Evolutionary conservation across 2,797 vertebrate genomes (phyloP), one percentile per base, ranked within the genome.

Genomic region (Cyprinodon diabolis): DNA sequence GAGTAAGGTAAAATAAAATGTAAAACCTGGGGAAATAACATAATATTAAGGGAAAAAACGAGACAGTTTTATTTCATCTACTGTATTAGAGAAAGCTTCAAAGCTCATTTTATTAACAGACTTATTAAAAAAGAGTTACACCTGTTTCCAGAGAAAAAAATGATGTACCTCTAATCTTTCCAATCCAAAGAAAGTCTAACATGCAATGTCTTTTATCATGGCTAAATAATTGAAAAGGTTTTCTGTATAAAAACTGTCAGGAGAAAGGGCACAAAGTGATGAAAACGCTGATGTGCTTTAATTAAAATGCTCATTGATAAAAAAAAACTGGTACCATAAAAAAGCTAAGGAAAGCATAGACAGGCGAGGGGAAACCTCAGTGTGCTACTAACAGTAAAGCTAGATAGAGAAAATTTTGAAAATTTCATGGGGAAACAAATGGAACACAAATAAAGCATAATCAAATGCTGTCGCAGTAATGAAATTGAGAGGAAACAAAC

Each of bases 91-190:
- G 35, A 79, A 66, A 65, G 14, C 4, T 6, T 45, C 43, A 80
- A 77, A 86, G 30, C 30, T 91, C 82, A 76, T 84, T 83, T 85
- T 79, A 89, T 68, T 80, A 80, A 84, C 81, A 84, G 81, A 87
- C 60, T 90, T 91, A 85, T 89, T 86, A 72, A 69, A 71, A 86
- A 82, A 77, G 74, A 87, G 86, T 84, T 92, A 86, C 90, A 43
- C 7, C 40, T 43, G 7, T 43, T 43, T 43, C 7, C 40, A 43
- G 40, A 49, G 91, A 91, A 86, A 74, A 74, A 67, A n/a, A 21
- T 72, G 70, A 71, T 19, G 55, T 82, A 84, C 86, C 72, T 87
- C 84, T 79, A 84, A 89, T 91, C 80, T 80, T 86, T 80, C 88
- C 69, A 67, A 17, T 83, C 79, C 72, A 66, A 75, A 82, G 45